phyloP scores from a whole-genome alignment of 37 sponge, comb jelly and placozoan species.

The Chondrosia reniformis region DNA sequence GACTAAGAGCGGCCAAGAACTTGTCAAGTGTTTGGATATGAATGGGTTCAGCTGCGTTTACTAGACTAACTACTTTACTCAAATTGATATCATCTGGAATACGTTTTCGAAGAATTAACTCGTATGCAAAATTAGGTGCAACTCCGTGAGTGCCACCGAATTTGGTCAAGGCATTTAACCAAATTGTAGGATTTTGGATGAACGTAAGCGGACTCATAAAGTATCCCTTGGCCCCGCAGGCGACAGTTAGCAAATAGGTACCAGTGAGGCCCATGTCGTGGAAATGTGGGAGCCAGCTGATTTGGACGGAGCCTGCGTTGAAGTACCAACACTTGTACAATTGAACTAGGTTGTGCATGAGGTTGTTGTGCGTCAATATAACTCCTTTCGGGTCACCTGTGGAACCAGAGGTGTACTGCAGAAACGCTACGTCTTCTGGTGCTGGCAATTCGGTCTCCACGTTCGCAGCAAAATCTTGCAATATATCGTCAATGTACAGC shows the following conservation, averaged over 20 bases:
- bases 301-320: not conserved
- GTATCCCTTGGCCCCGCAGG: slow-evolving; percentile 30
- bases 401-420: slow-evolving; percentile 54
- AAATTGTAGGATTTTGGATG: slow-evolving; percentile 26
- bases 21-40: slow-evolving; percentile 1
- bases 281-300: slow-evolving; percentile 49
- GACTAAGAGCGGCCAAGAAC: slow-evolving; percentile 9
- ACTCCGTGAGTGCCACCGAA: slow-evolving; percentile 21
- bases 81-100: slow-evolving; percentile 1
- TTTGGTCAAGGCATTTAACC: slow-evolving; percentile 25
- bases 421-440: slow-evolving; percentile 21
- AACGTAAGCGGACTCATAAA: slow-evolving; percentile 38
- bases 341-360: slow-evolving; percentile 28
- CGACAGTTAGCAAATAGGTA: slow-evolving; percentile 26
- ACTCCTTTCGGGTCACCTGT: slow-evolving; percentile 46
- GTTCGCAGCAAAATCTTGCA: too few relatives aligned
- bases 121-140: slow-evolving; percentile 42
- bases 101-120: not conserved
- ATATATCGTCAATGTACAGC: too few relatives aligned
- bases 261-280: slow-evolving; percentile 26
- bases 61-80: not conserved
- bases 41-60: slow-evolving; percentile 22
- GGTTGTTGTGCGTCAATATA: slow-evolving; percentile 18
- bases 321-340: not conserved
- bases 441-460: too few relatives aligned